Conservation (phyloP, 2,797 vertebrate species). For the Lepilemur septentrionalis region DNA sequence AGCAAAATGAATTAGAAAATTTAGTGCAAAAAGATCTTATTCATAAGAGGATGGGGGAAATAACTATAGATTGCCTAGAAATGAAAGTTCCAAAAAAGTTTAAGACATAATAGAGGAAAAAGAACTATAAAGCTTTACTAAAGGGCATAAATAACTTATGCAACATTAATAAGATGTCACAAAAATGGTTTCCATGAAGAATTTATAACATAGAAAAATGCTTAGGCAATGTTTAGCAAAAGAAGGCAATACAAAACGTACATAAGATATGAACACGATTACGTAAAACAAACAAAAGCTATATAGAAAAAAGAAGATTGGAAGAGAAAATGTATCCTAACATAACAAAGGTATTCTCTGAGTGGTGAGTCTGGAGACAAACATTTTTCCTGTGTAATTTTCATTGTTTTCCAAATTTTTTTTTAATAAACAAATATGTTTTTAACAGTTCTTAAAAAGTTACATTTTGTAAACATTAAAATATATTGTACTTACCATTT, state of each 20-base stretch:
- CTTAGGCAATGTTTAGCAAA: neutral
- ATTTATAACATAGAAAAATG: conserved; percentile 31
- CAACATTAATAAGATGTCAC: conserved; percentile 44
- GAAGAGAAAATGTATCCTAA: neutral
- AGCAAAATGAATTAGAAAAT: conserved; percentile 9
- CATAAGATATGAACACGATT: neutral
- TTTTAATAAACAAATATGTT: neutral
- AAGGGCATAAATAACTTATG: conserved; percentile 39
- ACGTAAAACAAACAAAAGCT: neutral
- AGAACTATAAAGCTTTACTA: neutral
- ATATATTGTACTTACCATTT: conserved; percentile 70
- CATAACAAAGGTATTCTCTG: neutral
- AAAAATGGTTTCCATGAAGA: conserved; percentile 51
- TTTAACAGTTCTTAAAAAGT: conserved; percentile 1
- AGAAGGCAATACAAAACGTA: neutral
- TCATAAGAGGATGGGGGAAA: neutral
- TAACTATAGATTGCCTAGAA: neutral
- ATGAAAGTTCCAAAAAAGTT: neutral
- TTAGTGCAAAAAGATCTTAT: neutral
- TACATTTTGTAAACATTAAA: neutral
- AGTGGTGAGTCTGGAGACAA: neutral
- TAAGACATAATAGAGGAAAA: neutral
- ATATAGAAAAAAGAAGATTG: neutral
- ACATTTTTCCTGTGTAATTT: neutral
- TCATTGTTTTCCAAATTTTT: neutral